These are phyloP conservation scores for Mechanitis mazaeus DNA, from an alignment of 2,888 invertebrate genomes.

Conservation along the genomic window DNA sequence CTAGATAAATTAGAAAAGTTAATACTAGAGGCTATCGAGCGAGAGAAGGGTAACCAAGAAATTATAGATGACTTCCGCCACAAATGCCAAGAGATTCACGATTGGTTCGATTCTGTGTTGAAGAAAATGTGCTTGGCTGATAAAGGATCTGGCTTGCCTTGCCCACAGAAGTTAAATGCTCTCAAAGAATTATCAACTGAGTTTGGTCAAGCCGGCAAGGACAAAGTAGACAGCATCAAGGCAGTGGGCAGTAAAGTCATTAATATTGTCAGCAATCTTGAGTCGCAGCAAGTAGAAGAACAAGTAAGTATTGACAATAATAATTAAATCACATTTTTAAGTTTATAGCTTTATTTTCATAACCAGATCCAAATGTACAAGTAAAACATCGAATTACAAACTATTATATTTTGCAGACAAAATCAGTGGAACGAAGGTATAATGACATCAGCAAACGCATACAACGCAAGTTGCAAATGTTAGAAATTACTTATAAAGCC, in stretches of 20 bases:
- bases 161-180: conserved; percentile 85
- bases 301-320: conserved; percentile 68
- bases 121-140: conserved; percentile 90
- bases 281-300: conserved; percentile 93
- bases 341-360: conserved; percentile 4
- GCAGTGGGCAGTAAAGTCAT: conserved; percentile 82
- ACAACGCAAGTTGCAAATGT: conserved; percentile 87
- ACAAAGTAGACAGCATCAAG: conserved; percentile 83
- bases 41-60: conserved; percentile 85
- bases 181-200: conserved; percentile 84
- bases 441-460: conserved; percentile 90
- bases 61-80: conserved; percentile 87
- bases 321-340: not conserved
- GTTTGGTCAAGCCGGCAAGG: conserved; percentile 84
- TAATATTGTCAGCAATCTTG: conserved; percentile 89
- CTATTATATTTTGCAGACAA: conserved; percentile 72
- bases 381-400: conserved; percentile 6
- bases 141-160: conserved; percentile 88
- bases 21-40: conserved; percentile 82
- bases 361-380: not conserved
- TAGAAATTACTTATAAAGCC: conserved; percentile 89
- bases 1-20: conserved; percentile 83
- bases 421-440: conserved; percentile 88
- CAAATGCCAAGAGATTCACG: conserved; percentile 83
- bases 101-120: conserved; percentile 87